Percentiles rank a stretch among this genome's conserved stretches.
Evolutionary conservation across 2,888 invertebrate genomes (phyloP).

Genomic region (Perizoma flavofasciatum): DNA sequence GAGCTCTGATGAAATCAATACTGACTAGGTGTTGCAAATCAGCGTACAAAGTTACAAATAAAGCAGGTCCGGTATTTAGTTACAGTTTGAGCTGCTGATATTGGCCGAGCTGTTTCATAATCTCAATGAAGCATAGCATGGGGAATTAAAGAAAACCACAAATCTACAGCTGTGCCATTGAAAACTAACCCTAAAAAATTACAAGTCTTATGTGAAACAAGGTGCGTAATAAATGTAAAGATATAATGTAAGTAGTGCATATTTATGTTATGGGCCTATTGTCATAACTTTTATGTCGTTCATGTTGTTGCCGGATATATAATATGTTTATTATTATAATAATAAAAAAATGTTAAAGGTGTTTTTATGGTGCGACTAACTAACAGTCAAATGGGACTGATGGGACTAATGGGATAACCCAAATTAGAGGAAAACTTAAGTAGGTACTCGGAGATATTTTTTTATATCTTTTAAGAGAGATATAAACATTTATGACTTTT

Average conservation of each 20-base stretch:
- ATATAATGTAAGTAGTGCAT: background rate
- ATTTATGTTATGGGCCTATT: background rate
- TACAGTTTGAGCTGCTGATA: slow-evolving; percentile 38
- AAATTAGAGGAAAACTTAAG: too few species aligned
- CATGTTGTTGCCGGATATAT: too few species aligned
- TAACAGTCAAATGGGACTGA: too few species aligned
- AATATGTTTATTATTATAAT: too few species aligned
- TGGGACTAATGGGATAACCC: too few species aligned
- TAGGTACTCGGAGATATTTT: too few species aligned
- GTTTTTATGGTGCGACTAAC: too few species aligned
- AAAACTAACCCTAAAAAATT: background rate
- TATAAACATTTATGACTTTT: too few species aligned
- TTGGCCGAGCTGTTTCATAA: slow-evolving; percentile 51
- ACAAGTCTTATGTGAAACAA: background rate
- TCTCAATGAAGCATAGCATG: slow-evolving; percentile 46
- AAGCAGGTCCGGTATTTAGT: slow-evolving; percentile 37
- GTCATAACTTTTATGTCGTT: too few species aligned
- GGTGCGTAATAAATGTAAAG: background rate
- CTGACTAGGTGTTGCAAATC: slow-evolving; percentile 28
- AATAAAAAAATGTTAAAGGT: too few species aligned
- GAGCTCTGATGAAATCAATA: slow-evolving; percentile 8
- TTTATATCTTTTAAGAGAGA: too few species aligned
- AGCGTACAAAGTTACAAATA: slow-evolving; percentile 44
- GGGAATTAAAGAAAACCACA: slow-evolving; percentile 28
- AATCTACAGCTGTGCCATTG: background rate